Evolutionary conservation across 2,888 invertebrate species (phyloP).

Genomic region (Stenotaenia linearis): DNA sequence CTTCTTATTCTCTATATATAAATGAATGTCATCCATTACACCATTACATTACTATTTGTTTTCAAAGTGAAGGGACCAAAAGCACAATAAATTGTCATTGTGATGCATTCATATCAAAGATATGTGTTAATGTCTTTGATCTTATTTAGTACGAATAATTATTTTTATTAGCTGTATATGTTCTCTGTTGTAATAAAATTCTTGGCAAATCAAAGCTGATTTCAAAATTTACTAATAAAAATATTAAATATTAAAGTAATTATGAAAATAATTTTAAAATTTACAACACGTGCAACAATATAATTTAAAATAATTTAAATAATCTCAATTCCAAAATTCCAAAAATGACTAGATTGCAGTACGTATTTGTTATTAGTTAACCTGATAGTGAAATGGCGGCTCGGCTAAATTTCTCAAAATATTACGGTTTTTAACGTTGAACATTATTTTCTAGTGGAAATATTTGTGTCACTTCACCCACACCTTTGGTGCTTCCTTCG

Average conservation of each 20-base stretch:
- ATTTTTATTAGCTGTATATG: neutral
- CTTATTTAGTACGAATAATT: neutral
- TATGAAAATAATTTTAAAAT: neutral
- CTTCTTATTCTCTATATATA: neutral
- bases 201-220: neutral
- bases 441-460: constrained; percentile 48
- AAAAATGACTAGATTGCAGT: neutral
- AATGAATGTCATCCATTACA: neutral
- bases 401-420: too few species aligned
- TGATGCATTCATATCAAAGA: neutral
- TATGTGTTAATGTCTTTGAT: too few species aligned
- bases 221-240: neutral
- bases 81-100: neutral
- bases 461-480: constrained; percentile 73
- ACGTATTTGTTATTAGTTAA: too few species aligned
- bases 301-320: neutral
- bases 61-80: neutral
- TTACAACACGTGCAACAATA: neutral
- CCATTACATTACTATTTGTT: neutral
- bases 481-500: constrained; percentile 77
- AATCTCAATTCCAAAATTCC: neutral
- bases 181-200: neutral
- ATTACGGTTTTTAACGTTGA: constrained; percentile 21
- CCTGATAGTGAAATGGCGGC: too few species aligned
- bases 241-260: neutral